Percentiles rank a stretch among this genome's conserved stretches.
Evolutionary conservation across 2,888 invertebrate genomes (phyloP).

Genomic region (Chloromyia formosa): DNA sequence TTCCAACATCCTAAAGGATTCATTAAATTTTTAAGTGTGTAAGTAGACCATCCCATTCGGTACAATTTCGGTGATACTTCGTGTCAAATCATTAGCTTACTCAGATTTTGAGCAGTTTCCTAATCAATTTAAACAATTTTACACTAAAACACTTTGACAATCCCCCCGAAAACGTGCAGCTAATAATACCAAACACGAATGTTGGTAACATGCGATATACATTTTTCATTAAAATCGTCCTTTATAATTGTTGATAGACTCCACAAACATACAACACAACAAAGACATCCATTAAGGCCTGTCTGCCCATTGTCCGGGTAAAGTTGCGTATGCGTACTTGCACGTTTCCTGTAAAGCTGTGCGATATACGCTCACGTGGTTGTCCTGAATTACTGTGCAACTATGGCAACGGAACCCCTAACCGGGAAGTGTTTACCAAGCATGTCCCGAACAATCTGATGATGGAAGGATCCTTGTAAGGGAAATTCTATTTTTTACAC

Average conservation of each 20-base stretch:
- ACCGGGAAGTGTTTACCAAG: conserved; percentile 10
- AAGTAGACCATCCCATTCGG: no score
- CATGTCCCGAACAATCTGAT: conserved; percentile 22
- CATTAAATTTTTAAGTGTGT: no score
- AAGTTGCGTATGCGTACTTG: neutral
- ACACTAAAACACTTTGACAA: neutral
- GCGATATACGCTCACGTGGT: neutral
- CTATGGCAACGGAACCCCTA: conserved; percentile 13
- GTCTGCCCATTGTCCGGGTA: neutral
- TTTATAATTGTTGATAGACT: neutral
- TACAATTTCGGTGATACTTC: no score
- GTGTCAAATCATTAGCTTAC: no score
- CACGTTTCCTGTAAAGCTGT: neutral
- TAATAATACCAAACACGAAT: neutral
- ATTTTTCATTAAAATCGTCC: neutral
- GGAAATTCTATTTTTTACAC: neutral
- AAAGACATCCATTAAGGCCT: neutral
- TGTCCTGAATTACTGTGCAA: neutral
- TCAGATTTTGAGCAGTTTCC: neutral
- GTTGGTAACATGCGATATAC: neutral
- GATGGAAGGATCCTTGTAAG: conserved; percentile 1
- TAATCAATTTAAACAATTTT: neutral
- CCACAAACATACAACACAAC: neutral
- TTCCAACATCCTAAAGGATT: no score
- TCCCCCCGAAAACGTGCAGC: neutral